Evolutionary conservation across 2,113 vertebrate genomes (phyloP), one percentile per base, ranked within the genome.

Genomic region (Antidorcas marsupialis): DNA sequence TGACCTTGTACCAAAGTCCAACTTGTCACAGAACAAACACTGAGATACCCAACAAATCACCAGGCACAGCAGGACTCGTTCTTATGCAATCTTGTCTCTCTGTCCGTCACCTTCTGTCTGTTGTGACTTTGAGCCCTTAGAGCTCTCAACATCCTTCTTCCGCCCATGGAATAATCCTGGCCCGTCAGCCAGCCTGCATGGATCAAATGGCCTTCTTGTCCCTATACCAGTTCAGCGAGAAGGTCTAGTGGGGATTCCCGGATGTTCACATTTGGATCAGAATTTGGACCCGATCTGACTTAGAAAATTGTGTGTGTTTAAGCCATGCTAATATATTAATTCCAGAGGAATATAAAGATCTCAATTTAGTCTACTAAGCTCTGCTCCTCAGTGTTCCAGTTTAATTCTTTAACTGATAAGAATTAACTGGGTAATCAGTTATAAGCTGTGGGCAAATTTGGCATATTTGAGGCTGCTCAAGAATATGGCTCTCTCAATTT

Each of bases 1-100:
- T 99, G 99, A 99, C 99, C 99, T 99, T 99, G 99, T 99, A 95
- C 98, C 99, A 98, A 98, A 99, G 99, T 99, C 99, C 98, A 98
- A 97, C 98, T 99, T 99, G 99, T 99, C 99, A 99, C 98, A 98
- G 98, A 98, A 98, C 98, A 98, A 99, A 98, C 98, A 97, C 92
- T 92, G 97, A 98, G 97, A 79, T 97, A 94, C 98, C 98, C 98
- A 95, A 97, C 98, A 99, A 99, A 99, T 99, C 99, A 99, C 98
- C 98, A 93, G 93, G 95, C 98, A 97, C 97, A 98, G 98, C 95
- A 98, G 97, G 98, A 96, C 86, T 11, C 62, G 97, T 92, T 97
- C 95, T 92, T 94, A 67, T 50, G 94, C 97, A 97, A 74, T 94
- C 91, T 97, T 98, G 96, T 79, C 91, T 97, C 97, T 95, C 90